These are phyloP conservation scores for Elysia crispata DNA, from an alignment of 2,888 invertebrate species.

Conservation along the genomic window DNA sequence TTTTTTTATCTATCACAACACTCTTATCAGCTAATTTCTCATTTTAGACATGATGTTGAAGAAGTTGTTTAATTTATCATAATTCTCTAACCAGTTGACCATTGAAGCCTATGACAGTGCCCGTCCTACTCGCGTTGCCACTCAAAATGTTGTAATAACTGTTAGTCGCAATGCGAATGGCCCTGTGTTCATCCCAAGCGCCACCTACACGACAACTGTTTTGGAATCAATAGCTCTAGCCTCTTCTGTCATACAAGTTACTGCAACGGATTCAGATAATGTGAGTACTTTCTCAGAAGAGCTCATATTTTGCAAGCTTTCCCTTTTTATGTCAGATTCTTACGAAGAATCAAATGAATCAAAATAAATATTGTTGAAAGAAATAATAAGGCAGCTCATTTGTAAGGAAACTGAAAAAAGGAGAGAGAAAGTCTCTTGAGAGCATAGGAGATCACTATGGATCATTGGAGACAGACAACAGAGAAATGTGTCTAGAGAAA, in stretches of 20 bases:
- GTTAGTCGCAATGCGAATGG: constrained; percentile 66
- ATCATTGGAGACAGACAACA: no score
- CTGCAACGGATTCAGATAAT: constrained; percentile 60
- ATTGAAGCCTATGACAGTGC: constrained; percentile 60
- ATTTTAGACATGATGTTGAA: neutral
- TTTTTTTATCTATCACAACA: no score
- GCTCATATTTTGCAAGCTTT: no score
- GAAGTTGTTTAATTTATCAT: neutral
- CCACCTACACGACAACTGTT: constrained; percentile 45
- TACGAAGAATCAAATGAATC: no score
- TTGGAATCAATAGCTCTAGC: constrained; percentile 54
- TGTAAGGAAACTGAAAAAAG: no score
- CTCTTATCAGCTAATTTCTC: neutral
- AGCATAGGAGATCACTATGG: no score
- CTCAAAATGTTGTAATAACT: constrained; percentile 60
- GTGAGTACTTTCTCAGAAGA: no score
- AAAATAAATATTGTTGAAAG: no score
- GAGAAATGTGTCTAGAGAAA: no score
- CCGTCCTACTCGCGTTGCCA: constrained; percentile 57
- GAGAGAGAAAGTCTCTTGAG: no score
- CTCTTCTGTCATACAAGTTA: constrained; percentile 49
- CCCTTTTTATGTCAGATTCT: no score
- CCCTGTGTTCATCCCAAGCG: constrained; percentile 60
- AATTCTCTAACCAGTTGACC: constrained; percentile 43
- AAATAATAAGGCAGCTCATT: no score